A percentile compares a stretch with the other conserved stretches of the same genome.
phyloP scores from a whole-genome alignment of 2,888 invertebrate genomes.

The Pediacus dermestoides region DNA sequence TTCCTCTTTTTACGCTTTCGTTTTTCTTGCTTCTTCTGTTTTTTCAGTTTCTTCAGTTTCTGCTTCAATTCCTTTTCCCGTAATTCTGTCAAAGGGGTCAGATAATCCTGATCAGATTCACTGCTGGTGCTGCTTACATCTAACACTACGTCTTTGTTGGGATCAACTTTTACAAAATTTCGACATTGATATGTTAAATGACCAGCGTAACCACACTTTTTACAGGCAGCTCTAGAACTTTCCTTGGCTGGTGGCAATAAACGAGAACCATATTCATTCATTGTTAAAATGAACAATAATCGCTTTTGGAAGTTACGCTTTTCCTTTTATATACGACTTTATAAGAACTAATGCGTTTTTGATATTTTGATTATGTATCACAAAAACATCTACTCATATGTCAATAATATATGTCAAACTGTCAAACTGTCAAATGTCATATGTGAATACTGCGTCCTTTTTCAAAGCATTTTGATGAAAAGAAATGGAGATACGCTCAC shows the following conservation, averaged over 20 bases:
- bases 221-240: constrained; percentile 79
- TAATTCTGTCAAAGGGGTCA: constrained; percentile 77
- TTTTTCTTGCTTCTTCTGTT: constrained; percentile 58
- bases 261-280: constrained; percentile 48
- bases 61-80: constrained; percentile 73
- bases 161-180: constrained; percentile 92
- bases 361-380: no score
- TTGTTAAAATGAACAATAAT: no score
- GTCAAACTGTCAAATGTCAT: no score
- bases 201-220: constrained; percentile 94
- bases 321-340: no score
- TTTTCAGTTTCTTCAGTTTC: constrained; percentile 63
- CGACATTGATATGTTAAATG: constrained; percentile 95
- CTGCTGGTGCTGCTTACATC: constrained; percentile 95
- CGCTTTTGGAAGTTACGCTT: no score
- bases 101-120: constrained; percentile 77
- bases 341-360: no score
- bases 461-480: no score
- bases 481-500: no score
- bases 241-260: constrained; percentile 62
- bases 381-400: no score
- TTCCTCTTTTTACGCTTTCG: constrained; percentile 45
- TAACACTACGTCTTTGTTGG: constrained; percentile 86
- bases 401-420: no score
- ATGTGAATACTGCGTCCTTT: no score